Percentiles rank a stretch among this genome's conserved stretches.
These are phyloP conservation scores for Epistrophe eligans DNA, from an alignment of 2,888 invertebrate genomes.

Conservation along the genomic window DNA sequence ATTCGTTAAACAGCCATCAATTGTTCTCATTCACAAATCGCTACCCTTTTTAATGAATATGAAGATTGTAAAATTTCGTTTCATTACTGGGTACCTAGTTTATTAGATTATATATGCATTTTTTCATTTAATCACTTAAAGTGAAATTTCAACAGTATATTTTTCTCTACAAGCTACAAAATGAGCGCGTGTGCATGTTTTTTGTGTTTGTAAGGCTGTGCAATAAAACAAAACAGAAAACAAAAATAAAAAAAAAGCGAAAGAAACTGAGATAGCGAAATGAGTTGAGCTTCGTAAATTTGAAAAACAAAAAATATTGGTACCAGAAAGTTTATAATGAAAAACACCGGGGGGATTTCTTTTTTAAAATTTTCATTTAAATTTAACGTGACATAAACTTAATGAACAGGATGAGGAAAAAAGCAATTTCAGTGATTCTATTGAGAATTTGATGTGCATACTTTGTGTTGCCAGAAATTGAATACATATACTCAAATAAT, in stretches of 20 bases:
- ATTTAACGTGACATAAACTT: conserved; percentile 63
- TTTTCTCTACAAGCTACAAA: conserved; percentile 46
- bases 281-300: conserved; percentile 47
- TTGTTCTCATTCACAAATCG: background rate
- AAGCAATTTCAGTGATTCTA: conserved; percentile 15
- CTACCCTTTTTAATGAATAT: background rate
- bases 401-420: conserved; percentile 50
- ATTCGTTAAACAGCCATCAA: no score
- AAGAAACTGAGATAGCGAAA: conserved; percentile 19
- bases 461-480: background rate
- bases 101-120: conserved; percentile 7
- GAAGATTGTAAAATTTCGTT: conserved; percentile 1
- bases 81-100: background rate
- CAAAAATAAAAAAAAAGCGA: conserved; percentile 38
- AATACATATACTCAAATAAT: background rate
- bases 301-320: conserved; percentile 52
- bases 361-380: conserved; percentile 26
- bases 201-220: conserved; percentile 42
- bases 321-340: conserved; percentile 65
- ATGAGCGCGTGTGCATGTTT: conserved; percentile 39
- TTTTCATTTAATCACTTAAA: conserved; percentile 22
- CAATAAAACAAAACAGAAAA: conserved; percentile 12
- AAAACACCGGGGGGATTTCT: conserved; percentile 57
- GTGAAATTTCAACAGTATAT: conserved; percentile 9
- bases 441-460: conserved; percentile 10